A percentile compares a stretch with the other conserved stretches of the same genome.
These are phyloP conservation scores for Leptobrachium ailaonicum DNA, from an alignment of 2,113 vertebrate genomes.

Conservation along the genomic window DNA sequence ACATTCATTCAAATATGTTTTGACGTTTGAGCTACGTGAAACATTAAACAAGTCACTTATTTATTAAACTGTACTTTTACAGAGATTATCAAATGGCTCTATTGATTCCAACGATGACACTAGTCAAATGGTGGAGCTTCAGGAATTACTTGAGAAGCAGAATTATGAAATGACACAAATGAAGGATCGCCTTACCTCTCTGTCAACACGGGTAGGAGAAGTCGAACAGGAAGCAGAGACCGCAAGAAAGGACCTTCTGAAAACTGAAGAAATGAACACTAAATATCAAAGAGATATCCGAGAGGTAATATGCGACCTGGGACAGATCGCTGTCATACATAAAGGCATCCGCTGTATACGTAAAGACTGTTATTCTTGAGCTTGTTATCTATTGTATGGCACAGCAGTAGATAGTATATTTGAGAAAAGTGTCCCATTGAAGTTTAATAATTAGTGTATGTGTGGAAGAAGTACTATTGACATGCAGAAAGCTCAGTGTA, in stretches of 20 bases:
- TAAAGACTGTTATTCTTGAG: too few species aligned
- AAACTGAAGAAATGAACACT: conserved; percentile 96
- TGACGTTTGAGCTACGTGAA: too few species aligned
- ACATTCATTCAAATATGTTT: too few species aligned
- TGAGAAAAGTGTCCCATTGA: too few species aligned
- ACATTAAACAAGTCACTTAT: too few species aligned
- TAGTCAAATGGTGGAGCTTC: conserved; percentile 92
- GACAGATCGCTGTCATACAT: background rate
- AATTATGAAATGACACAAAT: conserved; percentile 98
- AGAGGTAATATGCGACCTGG: conserved; percentile 75
- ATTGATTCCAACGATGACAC: conserved; percentile 91
- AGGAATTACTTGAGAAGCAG: conserved; percentile 96
- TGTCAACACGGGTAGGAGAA: conserved; percentile 92
- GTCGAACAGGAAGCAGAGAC: conserved; percentile 97
- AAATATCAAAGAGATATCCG: conserved; percentile 98
- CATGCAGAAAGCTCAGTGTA: too few species aligned
- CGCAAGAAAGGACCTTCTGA: conserved; percentile 94
- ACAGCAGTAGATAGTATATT: too few species aligned
- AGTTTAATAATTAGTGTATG: too few species aligned
- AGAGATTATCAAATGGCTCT: conserved; percentile 94
- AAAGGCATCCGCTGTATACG: too few species aligned
- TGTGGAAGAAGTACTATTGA: too few species aligned
- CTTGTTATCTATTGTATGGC: too few species aligned
- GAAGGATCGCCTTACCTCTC: conserved; percentile 93
- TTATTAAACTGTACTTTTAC: conserved; percentile 21